Evolutionary conservation across 2,797 vertebrate species (phyloP).

Genomic region (Margarornis squamiger): DNA sequence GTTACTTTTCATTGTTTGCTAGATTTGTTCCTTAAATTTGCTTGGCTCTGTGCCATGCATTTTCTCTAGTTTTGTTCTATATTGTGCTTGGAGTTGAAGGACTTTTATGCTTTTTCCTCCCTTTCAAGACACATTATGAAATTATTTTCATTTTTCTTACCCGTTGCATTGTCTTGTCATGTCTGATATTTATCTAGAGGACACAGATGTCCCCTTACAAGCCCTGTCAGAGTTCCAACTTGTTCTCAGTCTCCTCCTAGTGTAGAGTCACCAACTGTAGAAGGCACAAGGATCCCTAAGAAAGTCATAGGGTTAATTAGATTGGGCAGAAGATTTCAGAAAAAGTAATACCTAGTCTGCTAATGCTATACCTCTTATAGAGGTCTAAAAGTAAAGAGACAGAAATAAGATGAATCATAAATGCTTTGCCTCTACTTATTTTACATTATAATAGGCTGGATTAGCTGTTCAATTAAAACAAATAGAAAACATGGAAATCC

Average conservation of each 20-base stretch:
- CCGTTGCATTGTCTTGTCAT: not conserved
- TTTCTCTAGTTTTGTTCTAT: conserved; percentile 24
- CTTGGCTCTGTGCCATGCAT: conserved; percentile 39
- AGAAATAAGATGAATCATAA: not conserved
- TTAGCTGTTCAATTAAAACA: conserved; percentile 18
- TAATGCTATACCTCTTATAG: not conserved
- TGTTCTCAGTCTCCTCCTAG: not conserved
- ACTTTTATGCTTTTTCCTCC: not conserved
- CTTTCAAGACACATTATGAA: conserved; percentile 7
- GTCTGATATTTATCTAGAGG: not conserved
- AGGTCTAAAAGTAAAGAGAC: not conserved
- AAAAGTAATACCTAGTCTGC: not conserved
- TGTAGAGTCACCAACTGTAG: not conserved
- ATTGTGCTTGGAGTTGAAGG: conserved; percentile 19
- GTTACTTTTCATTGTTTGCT: conserved; percentile 71
- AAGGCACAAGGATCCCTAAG: not conserved
- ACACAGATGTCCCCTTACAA: not conserved
- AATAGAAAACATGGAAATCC: not conserved
- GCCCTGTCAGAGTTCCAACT: not conserved
- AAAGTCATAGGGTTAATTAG: not conserved
- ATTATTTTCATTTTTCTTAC: conserved; percentile 7
- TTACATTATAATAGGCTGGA: not conserved
- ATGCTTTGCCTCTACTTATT: not conserved
- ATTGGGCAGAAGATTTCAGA: not conserved
- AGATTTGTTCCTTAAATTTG: conserved; percentile 62